Evolutionary conservation across 2,888 invertebrate species (phyloP), one percentile per base, ranked within the genome.

Genomic region (Tortrix viridana): DNA sequence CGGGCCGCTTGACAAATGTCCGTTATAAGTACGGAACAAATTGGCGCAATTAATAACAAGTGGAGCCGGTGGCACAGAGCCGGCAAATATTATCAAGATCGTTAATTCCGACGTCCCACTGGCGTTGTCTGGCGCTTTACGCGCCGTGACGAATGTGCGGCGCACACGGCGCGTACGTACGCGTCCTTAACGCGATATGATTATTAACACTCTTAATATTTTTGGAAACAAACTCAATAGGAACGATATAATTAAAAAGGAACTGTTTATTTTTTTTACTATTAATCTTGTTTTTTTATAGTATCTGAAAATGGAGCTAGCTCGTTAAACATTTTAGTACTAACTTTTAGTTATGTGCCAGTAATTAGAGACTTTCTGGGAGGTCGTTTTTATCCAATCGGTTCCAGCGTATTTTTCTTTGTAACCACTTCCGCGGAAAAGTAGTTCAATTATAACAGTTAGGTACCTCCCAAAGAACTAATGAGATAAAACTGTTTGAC

Each of bases 11-110:
- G 89, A 91, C 89, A 89, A 90, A 91, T 91, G 88, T 80, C 84
- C 81, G 87, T 88, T 89, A 89, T 89, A 89, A 91, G 89, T 86
- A 83, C 77, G 77, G 86, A 86, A 92, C 90, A 91, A 91, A 92
- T 90, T 90, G 86, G 82, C 81, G 86, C 86, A 82, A 92, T 91
- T 89, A 90, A 90, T 91, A 85, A 87, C 82, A 74, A 80, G 84
- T 79, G 76, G 84, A 81, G 85, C 82, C 82, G 83, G 84, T 83
- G 83, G 82, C 85, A 85, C 81, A 83, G 85, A 89, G 86, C 88
- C 88, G 86, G 81, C 90, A 92, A 91, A 90, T 89, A 91, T 91
- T 89, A 90, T 91, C 88, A 85, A 88, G 89, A 89, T 89, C 89
- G 89, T 90, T 90, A 88, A 87, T 89, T 88, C 86, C 85, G 81